These are phyloP conservation scores for Cydia fagiglandana DNA, from an alignment of 1,140 invertebrate species.

Conservation along the genomic window DNA sequence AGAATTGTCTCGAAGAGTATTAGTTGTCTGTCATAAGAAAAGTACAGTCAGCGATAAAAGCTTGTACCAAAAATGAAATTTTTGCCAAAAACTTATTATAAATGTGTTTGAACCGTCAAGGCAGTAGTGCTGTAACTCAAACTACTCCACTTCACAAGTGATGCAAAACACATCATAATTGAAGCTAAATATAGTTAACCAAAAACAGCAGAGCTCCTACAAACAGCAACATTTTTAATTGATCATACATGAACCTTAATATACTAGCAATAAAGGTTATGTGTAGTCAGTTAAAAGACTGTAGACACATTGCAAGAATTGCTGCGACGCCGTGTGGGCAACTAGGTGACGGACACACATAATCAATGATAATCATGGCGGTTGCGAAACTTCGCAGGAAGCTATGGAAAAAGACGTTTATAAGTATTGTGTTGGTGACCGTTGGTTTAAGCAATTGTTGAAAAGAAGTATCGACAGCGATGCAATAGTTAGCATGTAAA, in stretches of 20 bases:
- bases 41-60: too few species aligned
- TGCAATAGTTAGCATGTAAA: too few species aligned
- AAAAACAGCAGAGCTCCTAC: neutral
- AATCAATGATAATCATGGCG: constrained; percentile 18
- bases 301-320: constrained; percentile 8
- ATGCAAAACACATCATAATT: neutral
- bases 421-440: constrained; percentile 8
- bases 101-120: too few species aligned
- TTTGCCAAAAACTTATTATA: too few species aligned
- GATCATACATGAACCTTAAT: too few species aligned
- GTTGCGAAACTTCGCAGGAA: neutral
- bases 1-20: too few species aligned
- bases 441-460: neutral
- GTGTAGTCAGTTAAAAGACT: neutral
- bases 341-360: constrained; percentile 1
- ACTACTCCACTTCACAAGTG: neutral
- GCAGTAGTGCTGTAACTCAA: too few species aligned
- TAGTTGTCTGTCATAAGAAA: too few species aligned
- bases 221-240: too few species aligned
- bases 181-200: neutral
- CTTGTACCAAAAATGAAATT: too few species aligned
- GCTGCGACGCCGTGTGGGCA: neutral
- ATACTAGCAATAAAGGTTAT: too few species aligned
- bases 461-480: neutral
- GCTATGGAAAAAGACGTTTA: neutral